Evolutionary conservation across 1,140 invertebrate species (phyloP), one percentile per base, ranked within the genome.

Genomic region (Zaprionus africanus): DNA sequence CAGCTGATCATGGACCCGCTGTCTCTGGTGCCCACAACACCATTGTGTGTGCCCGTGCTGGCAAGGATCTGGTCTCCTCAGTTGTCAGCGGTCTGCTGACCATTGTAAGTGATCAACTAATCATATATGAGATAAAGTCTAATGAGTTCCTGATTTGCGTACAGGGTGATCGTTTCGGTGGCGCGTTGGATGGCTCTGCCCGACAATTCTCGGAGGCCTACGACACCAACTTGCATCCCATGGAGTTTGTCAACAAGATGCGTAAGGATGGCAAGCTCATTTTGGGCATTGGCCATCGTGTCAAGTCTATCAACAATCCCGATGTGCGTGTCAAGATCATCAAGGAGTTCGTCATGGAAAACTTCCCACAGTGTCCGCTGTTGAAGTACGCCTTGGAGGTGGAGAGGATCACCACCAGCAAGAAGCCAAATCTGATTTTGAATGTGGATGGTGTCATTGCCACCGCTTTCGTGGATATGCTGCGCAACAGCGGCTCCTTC

Each of bases 391-490:
- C 99, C 2, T 93, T 99, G 1, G 98, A 99, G 94, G 99, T 99
- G 17, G 99, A 99, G 91, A 99, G 99, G 93, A 99, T 99, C 77
- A 99, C 99, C 2, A 99, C 99, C 1, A 97, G 97, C 63, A 99
- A 99, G 95, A 99, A 99, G 94, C 99, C 99, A 17, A 99, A 99
- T 94, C 94, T 99, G 31, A 99, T 99, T 92, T 94, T 99, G 22
- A 99, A 99, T 94, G 99, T 99, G 12, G 99, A 99, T 94, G 99
- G 99, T 70, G 97, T 99, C 77, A 99, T 99, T 91, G 99, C 98
- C 3, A 98, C 98, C 28, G 96, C 98, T 6, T 99, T 99, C 94
- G 98, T 99, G 13, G 99, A 99, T 93, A 95, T 99, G 93, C 94
- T 99, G 58, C 95, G 98, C 66, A 96, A 98, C 91, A 97, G 96